These are phyloP conservation scores for Dicrurus megarhynchus DNA, from an alignment of 2,113 vertebrate species.

Conservation along the genomic window DNA sequence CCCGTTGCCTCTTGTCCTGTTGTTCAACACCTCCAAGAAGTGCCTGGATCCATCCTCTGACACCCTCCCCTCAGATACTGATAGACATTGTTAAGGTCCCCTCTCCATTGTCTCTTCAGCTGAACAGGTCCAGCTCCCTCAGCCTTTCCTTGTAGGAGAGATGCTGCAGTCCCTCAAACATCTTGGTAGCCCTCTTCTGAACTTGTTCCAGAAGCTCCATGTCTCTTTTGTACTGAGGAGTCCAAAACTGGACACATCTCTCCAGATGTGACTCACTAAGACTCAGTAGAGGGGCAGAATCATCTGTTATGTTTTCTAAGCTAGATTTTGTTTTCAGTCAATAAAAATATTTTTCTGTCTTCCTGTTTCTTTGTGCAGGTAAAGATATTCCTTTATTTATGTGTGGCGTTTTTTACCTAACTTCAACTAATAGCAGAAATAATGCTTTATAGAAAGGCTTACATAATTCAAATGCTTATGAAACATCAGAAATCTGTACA, in stretches of 20 bases:
- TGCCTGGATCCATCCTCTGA: not conserved
- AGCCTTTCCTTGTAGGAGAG: not conserved
- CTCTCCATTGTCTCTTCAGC: not conserved
- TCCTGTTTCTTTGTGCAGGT: not conserved
- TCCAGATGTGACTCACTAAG: not conserved
- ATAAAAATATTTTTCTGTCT: not conserved
- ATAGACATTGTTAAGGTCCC: too few species aligned
- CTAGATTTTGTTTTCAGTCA: not conserved
- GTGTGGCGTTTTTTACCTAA: not conserved
- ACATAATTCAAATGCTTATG: not conserved
- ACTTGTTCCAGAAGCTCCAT: not conserved
- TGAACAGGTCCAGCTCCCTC: not conserved
- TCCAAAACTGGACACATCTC: not conserved
- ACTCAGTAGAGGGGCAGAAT: not conserved
- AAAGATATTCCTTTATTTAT: not conserved
- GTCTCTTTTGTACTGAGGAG: not conserved
- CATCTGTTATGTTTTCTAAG: not conserved
- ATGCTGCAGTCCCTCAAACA: not conserved
- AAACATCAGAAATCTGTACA: not conserved
- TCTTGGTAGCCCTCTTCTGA: fast-evolving
- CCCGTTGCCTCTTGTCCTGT: fast-evolving
- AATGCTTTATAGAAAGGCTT: not conserved
- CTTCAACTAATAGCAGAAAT: not conserved
- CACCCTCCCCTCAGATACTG: not conserved
- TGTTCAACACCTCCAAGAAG: not conserved